These are phyloP conservation scores for Malurus leucopterus DNA, from an alignment of 2,797 vertebrate genomes.

Conservation along the genomic window DNA sequence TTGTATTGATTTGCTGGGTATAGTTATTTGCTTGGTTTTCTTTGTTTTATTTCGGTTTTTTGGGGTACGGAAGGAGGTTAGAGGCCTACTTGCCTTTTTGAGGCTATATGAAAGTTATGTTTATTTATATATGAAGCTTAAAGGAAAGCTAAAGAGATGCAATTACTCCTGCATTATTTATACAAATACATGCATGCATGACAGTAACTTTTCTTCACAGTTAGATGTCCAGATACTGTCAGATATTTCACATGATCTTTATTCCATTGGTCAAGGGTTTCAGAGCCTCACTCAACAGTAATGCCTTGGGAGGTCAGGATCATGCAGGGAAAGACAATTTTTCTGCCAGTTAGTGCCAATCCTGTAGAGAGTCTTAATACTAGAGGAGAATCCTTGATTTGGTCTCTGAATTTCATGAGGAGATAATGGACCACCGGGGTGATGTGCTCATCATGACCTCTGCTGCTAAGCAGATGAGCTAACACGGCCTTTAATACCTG, in stretches of 20 bases:
- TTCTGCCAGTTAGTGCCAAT: conserved; percentile 28
- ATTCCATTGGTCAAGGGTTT: conserved; percentile 33
- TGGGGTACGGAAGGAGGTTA: neutral
- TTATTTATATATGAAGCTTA: neutral
- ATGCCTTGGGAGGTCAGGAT: conserved; percentile 28
- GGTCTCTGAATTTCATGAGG: conserved; percentile 50
- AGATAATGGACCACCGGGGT: conserved; percentile 36
- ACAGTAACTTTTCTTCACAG: neutral
- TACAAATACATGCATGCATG: neutral
- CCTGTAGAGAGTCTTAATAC: conserved; percentile 12
- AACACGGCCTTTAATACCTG: neutral
- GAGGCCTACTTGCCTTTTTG: neutral
- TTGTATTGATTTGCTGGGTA: neutral
- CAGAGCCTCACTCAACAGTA: neutral
- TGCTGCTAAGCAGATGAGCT: conserved; percentile 45
- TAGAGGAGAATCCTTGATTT: conserved; percentile 47
- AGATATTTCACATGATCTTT: conserved; percentile 11
- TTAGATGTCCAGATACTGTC: neutral
- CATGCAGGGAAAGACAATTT: conserved; percentile 45
- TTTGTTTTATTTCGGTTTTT: neutral
- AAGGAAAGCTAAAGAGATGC: neutral
- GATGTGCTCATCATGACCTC: conserved; percentile 40
- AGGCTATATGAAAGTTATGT: neutral
- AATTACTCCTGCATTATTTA: neutral
- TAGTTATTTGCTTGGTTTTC: rapidly evolving